phyloP scores from a whole-genome alignment of 1,140 invertebrate genomes.

The Drosophila parvula region DNA sequence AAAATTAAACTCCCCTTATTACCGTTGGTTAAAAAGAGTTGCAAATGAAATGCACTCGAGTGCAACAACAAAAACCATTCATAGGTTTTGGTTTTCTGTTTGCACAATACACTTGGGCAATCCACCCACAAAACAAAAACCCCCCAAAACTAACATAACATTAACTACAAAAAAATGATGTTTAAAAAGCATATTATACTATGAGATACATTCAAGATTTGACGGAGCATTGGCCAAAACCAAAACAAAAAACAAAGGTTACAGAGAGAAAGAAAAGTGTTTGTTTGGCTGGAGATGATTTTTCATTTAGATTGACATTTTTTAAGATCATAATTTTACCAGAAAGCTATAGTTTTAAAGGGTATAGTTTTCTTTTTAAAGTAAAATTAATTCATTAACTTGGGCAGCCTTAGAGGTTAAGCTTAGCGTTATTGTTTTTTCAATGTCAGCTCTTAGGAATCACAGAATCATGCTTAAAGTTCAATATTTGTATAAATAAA shows the following conservation, averaged over 20 bases:
- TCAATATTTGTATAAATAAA: too few species aligned
- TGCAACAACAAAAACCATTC: slow-evolving; percentile 40
- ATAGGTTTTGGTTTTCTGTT: slow-evolving; percentile 7
- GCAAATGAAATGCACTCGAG: slow-evolving; percentile 59
- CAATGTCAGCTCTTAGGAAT: too few species aligned
- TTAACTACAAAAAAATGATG: background rate
- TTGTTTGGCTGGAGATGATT: background rate
- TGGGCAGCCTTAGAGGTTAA: too few species aligned
- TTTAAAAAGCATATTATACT: slow-evolving; percentile 12
- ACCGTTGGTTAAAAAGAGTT: slow-evolving; percentile 12
- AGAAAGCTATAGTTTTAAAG: too few species aligned
- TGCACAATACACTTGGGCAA: slow-evolving; percentile 16
- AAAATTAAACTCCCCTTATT: slow-evolving; percentile 9
- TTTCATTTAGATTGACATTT: background rate
- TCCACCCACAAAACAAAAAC: slow-evolving; percentile 24
- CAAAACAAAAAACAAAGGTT: slow-evolving; percentile 11
- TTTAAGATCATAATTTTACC: too few species aligned
- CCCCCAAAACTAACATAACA: slow-evolving; percentile 1
- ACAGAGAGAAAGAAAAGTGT: background rate
- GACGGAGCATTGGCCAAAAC: background rate
- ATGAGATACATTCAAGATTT: slow-evolving; percentile 26
- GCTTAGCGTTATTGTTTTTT: too few species aligned
- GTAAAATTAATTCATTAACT: too few species aligned
- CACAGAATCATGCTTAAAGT: too few species aligned
- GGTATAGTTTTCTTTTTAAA: too few species aligned